phyloP scores from a whole-genome alignment of 2,113 vertebrate genomes.

The Corythoichthys haematopterus region DNA sequence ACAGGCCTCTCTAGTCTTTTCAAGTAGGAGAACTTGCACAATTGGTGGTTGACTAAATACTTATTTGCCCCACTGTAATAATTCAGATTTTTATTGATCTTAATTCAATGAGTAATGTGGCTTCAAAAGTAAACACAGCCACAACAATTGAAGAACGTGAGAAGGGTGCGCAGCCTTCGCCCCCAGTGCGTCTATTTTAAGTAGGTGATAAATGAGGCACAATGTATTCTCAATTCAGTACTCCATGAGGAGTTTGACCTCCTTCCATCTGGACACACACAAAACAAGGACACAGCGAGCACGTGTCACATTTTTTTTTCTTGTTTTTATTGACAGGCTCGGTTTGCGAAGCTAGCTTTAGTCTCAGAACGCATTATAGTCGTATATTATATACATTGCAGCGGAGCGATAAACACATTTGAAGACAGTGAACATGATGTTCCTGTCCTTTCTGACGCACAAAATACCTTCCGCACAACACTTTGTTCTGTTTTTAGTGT shows the following conservation, averaged over 20 bases:
- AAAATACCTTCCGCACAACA: not conserved
- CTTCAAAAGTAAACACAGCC: not conserved
- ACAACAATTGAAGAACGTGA: not conserved
- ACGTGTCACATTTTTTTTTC: not conserved
- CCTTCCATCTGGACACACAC: not conserved
- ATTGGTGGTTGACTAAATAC: too few species aligned
- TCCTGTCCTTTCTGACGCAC: not conserved
- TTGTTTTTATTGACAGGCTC: constrained; percentile 1
- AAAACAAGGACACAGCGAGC: constrained; percentile 2
- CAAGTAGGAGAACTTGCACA: too few species aligned
- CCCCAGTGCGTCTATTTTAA: not conserved
- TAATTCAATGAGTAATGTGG: not conserved
- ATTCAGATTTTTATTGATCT: not conserved
- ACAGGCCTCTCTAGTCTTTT: too few species aligned
- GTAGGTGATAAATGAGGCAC: constrained; percentile 2
- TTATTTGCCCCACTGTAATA: too few species aligned
- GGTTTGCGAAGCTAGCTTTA: not conserved
- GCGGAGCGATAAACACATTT: not conserved
- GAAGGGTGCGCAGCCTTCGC: not conserved
- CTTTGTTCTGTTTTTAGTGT: not conserved
- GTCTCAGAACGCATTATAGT: not conserved
- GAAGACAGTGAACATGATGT: not conserved
- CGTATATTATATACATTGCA: too few species aligned
- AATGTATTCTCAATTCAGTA: not conserved
- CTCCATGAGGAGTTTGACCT: constrained; percentile 5